Base-by-base conservation (phyloP, 2,888 invertebrate genomes). In the Endotricha flammealis region DNA sequence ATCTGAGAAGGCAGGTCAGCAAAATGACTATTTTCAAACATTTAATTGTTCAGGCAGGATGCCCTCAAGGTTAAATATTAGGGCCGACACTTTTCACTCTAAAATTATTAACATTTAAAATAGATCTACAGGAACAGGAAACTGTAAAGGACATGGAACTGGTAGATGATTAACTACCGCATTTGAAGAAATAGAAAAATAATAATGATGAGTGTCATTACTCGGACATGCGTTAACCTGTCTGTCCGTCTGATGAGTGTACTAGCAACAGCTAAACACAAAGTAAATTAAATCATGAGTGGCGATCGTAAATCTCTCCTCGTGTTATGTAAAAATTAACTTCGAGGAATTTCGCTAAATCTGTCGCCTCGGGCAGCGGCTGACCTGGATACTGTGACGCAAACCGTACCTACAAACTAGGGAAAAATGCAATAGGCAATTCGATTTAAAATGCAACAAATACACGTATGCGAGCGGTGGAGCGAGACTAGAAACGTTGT, bases 131-230 rank as follows among this genome's bases (percentile, higher is more conserved):
- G 7, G 4, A 10, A 12, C 17, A 29, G 3, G 20, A 12, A 31
- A 22, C 20, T 20, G 6, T 22, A n/a, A 22, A 12, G 12, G 10
- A 11, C 12, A 12, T n/a, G 12, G n/a, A n/a, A n/a, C n/a, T n/a
- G n/a, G n/a, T n/a, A n/a, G n/a, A n/a, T n/a, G n/a, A n/a, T n/a
- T n/a, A n/a, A n/a, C n/a, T n/a, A n/a, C n/a, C n/a, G n/a, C n/a
- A n/a, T n/a, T n/a, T n/a, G n/a, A n/a, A n/a, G n/a, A n/a, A n/a
- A n/a, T n/a, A n/a, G n/a, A n/a, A n/a, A n/a, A n/a, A n/a, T n/a
- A n/a, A n/a, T n/a, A n/a, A n/a, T n/a, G n/a, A n/a, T n/a, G 50
- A 51, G 45, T 55, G 50, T 52, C 52, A 45, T 53, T 49, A 40
- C 43, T 48, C 46, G 46, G 32, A 39, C 46, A 56, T 53, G 57